Conservation (phyloP, 1,140 invertebrate genomes). For the Bradysia coprophila region DNA sequence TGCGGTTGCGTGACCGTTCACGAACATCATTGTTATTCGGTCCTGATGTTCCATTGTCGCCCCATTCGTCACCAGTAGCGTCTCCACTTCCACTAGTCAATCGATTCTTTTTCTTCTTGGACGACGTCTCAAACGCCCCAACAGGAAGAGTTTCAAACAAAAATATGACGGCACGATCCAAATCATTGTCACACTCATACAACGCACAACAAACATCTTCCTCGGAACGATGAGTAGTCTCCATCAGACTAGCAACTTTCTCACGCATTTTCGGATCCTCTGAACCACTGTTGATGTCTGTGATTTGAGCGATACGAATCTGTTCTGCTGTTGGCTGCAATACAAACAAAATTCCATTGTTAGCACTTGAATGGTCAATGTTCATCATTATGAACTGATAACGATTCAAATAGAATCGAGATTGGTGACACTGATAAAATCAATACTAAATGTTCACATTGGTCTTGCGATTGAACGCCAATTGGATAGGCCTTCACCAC, state of each 20-base stretch:
- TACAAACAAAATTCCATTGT: background rate
- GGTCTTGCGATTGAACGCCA: too few relatives aligned
- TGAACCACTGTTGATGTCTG: constrained; percentile 34
- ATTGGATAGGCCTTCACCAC: too few relatives aligned
- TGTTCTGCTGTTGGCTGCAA: constrained; percentile 29
- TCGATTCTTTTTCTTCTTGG: constrained; percentile 74
- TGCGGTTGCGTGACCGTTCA: constrained; percentile 22
- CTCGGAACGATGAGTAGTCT: constrained; percentile 58
- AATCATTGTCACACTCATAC: constrained; percentile 62
- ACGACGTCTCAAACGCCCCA: constrained; percentile 55
- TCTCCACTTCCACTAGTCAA: constrained; percentile 28
- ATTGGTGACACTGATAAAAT: too few relatives aligned
- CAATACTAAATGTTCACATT: too few relatives aligned
- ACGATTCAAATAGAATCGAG: background rate
- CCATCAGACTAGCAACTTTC: constrained; percentile 61
- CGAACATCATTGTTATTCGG: constrained; percentile 22
- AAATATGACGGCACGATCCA: constrained; percentile 52
- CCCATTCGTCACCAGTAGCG: constrained; percentile 25
- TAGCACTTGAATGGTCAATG: too few relatives aligned
- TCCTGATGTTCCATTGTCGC: constrained; percentile 22
- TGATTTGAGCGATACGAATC: constrained; percentile 47
- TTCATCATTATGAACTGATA: background rate
- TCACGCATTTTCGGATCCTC: constrained; percentile 46
- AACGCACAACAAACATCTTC: constrained; percentile 68
- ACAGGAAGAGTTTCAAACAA: constrained; percentile 46